Base-by-base conservation (phyloP, 1,140 invertebrate genomes). In the Anoplophora glabripennis region DNA sequence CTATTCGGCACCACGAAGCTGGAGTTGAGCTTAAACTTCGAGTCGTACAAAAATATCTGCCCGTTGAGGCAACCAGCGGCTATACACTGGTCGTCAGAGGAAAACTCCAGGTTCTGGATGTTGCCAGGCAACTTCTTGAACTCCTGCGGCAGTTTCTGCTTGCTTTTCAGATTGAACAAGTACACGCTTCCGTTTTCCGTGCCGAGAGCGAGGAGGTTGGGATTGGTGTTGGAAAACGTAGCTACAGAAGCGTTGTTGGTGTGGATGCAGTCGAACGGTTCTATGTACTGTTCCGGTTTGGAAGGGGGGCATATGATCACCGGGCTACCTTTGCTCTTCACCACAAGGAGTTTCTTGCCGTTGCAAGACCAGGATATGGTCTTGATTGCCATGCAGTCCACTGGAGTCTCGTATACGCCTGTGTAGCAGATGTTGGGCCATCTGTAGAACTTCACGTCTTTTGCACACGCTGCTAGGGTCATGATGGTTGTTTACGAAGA, bases 381-480 rank as follows among this genome's bases (percentile, higher is more conserved):
- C 42, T 60, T 59, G 28, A 68, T 60, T 8, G 37, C 42, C 42
- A 48, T 49, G 35, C 56, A 58, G 12, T 55, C 51, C 9, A 57
- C 57, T 36, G 57, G 60, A 8, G 57, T 46, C 28, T 61, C 62
- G 38, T 66, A 61, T 37, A 57, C 35, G 1, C 67, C 63, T 12
- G 48, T 37, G 41, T 56, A 56, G 21, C 42, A 35, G 8, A 64
- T 59, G 36, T 35, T 52, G 11, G 67, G 63, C 69, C 69, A 71
- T 45, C 65, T 57, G 44, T 69, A 68, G 36, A 71, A 66, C 54
- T 69, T 71, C 0, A 69, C 51, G 37, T 71, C 69, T 40, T 61
- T 52, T 9, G 63, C 58, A 38, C 62, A 68, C 36, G 68, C 64
- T 44, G 67, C 69, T n/a, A 71, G 51, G 14, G 63, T 61, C 62